Evolutionary conservation across 2,113 vertebrate species (phyloP), one percentile per base, ranked within the genome.

Genomic region (Zosterops borbonicus): DNA sequence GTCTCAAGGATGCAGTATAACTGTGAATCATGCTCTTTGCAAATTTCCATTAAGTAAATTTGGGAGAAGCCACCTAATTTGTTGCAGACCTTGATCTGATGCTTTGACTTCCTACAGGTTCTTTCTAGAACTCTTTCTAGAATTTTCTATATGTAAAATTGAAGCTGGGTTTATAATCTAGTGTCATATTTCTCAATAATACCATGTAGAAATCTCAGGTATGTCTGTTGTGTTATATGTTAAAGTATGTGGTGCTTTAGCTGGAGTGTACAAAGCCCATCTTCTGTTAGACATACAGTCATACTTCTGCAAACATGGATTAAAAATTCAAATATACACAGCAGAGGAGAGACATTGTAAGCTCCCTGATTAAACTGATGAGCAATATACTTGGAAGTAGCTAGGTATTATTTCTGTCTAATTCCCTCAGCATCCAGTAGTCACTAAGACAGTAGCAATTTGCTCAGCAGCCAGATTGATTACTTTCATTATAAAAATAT

Each of bases 1-100:
- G 60, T 56, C 64, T 83, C 9, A 37, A 71, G 86, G 75, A 78
- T 50, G 79, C 16, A 28, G 23, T 58, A 9, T 90, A 68, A 63
- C 91, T 92, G 49, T 94, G 83, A 83, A 94, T 85, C 71, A 84
- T 33, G 16, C 67, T 82, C 53, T 77, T 59, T 60, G 47, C 60
- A 68, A 95, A 80, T 39, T 44, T 90, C 79, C 55, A 67, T 79
- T 47, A 86, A 41, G 22, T 11, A 50, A 25, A 55, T 69, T 56
- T 75, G 23, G 18, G 12, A 75, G 58, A 92, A 76, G 3, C 20
- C 42, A 49, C 7, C 64, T 50, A 95, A 47, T 14, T 60, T 64
- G 12, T 64, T 82, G 42, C 37, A 83, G 49, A 80, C 18, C 10
- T 73, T 53, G 29, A 25, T 65, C 41, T 77, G 41, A 69, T 41